These are phyloP conservation scores for Halocynthia aurantium DNA, from an alignment of 23 tunicate genomes.

Conservation along the genomic window DNA sequence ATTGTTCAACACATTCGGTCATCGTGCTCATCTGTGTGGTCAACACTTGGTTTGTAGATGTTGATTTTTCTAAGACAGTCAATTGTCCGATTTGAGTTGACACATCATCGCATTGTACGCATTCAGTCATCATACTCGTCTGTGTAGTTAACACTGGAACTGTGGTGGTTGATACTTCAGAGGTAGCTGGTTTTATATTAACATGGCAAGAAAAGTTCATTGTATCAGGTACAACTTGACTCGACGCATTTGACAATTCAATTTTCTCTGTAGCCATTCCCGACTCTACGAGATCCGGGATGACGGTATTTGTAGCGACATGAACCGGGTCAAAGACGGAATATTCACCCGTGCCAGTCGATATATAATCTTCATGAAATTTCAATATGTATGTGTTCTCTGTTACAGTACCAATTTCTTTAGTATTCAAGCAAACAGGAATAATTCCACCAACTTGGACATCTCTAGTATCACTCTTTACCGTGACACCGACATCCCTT, in stretches of 20 bases:
- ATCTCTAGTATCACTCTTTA: too few species aligned
- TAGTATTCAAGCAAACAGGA: too few species aligned
- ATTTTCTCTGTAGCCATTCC: too few species aligned
- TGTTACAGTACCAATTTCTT: too few species aligned
- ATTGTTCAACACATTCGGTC: neutral
- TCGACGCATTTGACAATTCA: neutral
- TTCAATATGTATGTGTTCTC: too few species aligned
- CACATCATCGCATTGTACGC: neutral
- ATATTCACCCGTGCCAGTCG: too few species aligned
- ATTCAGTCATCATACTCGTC: neutral
- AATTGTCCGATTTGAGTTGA: neutral
- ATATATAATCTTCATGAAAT: too few species aligned
- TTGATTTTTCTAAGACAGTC: neutral
- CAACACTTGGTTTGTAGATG: conserved; percentile 1
- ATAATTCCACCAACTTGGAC: too few species aligned
- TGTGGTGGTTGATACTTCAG: conserved; percentile 20
- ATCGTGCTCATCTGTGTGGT: neutral
- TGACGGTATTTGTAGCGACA: too few species aligned
- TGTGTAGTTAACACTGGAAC: neutral
- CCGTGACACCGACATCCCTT: too few species aligned
- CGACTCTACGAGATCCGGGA: too few species aligned
- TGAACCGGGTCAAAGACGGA: too few species aligned
- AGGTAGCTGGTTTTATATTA: conserved; percentile 18
- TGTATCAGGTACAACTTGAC: neutral
- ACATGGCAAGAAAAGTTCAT: conserved; percentile 9